A percentile compares a stretch with the other conserved stretches of the same genome.
Evolutionary conservation across 2,888 invertebrate species (phyloP).

Genomic region (Pyrochroa serraticornis): DNA sequence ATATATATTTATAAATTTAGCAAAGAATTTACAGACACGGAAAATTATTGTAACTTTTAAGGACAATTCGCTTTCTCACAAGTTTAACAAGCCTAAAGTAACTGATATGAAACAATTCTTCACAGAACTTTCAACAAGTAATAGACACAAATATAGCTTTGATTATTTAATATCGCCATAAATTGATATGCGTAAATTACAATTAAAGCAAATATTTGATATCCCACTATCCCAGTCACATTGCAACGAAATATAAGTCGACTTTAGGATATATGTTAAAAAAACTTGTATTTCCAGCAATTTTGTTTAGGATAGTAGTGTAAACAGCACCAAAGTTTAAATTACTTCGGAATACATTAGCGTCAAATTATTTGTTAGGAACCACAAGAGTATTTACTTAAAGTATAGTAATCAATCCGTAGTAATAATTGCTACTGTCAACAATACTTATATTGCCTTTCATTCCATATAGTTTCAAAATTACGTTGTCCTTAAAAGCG

Average conservation of each 20-base stretch:
- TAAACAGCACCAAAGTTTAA: conserved; percentile 3
- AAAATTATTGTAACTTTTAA: conserved; percentile 14
- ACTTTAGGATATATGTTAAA: not conserved
- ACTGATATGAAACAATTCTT: conserved; percentile 5
- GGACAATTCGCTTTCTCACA: conserved; percentile 10
- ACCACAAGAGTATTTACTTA: not conserved
- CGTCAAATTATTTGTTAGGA: not conserved
- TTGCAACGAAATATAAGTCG: conserved; percentile 7
- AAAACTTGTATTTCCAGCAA: too few relatives aligned
- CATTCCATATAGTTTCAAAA: too few relatives aligned
- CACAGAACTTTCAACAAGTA: conserved; percentile 1
- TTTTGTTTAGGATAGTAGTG: too few relatives aligned
- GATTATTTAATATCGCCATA: conserved; percentile 17
- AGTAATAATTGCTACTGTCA: too few relatives aligned
- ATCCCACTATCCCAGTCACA: not conserved
- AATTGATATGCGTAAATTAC: conserved; percentile 1
- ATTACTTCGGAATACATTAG: not conserved
- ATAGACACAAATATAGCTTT: conserved; percentile 9
- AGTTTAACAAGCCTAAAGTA: too few relatives aligned
- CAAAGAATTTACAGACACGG: conserved; percentile 21
- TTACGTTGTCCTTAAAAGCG: conserved; percentile 17
- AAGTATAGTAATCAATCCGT: not conserved
- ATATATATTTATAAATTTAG: conserved; percentile 37
- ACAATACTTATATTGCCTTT: too few relatives aligned
- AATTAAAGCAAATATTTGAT: conserved; percentile 5